Conservation (phyloP, 2,888 invertebrate genomes). For the Hypercompe scribonia region DNA sequence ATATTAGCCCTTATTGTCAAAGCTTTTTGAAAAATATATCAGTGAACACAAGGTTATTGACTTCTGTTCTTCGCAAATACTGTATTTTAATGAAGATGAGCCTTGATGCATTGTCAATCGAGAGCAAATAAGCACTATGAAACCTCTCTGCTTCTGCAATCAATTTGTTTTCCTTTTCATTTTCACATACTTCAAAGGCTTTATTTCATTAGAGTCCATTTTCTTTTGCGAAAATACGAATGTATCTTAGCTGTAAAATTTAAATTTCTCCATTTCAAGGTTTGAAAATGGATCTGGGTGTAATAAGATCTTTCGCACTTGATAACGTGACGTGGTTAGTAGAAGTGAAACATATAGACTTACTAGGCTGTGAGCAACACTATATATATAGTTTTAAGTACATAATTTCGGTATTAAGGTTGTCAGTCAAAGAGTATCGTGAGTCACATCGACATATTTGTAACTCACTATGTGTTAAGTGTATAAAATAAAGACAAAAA, state of each 20-base stretch:
- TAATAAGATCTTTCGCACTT: neutral
- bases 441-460: too few species aligned
- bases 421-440: too few species aligned
- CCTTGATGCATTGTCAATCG: neutral
- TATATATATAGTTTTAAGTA: too few species aligned
- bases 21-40: neutral
- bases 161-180: neutral
- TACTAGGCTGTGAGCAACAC: neutral
- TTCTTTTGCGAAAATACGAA: slow-evolving; percentile 11
- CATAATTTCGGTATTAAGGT: too few species aligned
- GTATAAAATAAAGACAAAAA: too few species aligned
- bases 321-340: neutral
- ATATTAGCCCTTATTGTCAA: neutral
- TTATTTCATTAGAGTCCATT: neutral
- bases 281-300: slow-evolving; percentile 5
- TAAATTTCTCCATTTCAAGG: slow-evolving; percentile 15
- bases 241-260: slow-evolving; percentile 9
- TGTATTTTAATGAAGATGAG: neutral
- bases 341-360: neutral
- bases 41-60: neutral
- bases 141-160: neutral
- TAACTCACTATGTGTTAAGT: too few species aligned
- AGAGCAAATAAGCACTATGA: neutral
- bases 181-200: neutral
- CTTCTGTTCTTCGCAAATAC: neutral